Percentiles rank a stretch among this genome's conserved stretches.
Evolutionary conservation across 1,140 invertebrate genomes (phyloP).

Genomic region (Aphaenogaster ashmeadi): DNA sequence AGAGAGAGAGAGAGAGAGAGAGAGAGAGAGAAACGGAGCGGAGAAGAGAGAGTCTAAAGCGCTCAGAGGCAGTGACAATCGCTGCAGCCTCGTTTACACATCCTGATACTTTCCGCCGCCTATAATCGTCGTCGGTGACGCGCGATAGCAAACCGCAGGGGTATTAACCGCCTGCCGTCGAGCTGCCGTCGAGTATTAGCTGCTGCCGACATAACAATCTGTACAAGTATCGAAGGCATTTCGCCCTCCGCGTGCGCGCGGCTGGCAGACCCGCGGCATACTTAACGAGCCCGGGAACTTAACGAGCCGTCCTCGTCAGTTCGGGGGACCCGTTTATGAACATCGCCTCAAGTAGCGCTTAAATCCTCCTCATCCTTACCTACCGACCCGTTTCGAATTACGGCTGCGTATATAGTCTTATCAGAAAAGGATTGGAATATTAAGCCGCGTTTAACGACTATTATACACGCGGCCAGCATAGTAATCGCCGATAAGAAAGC

Average conservation of each 20-base stretch:
- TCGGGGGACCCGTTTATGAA: slow-evolving; percentile 68
- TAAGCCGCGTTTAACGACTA: slow-evolving; percentile 38
- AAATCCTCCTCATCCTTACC: slow-evolving; percentile 22
- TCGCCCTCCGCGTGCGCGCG: slow-evolving; percentile 31
- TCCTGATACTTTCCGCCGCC: slow-evolving; percentile 42
- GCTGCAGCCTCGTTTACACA: slow-evolving; percentile 43
- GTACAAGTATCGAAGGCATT: slow-evolving; percentile 72
- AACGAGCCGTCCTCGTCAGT: slow-evolving; percentile 67
- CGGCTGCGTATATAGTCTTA: slow-evolving; percentile 39
- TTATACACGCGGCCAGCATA: slow-evolving; percentile 7
- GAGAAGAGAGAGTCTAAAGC: slow-evolving; percentile 3
- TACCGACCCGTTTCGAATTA: not conserved
- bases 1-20: not conserved
- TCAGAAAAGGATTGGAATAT: slow-evolving; percentile 58
- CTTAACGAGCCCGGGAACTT: slow-evolving; percentile 66
- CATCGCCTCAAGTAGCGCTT: slow-evolving; percentile 49
- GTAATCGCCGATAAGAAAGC: slow-evolving; percentile 14
- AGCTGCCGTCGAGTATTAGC: slow-evolving; percentile 61
- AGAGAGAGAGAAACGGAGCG: not conserved
- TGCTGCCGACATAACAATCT: slow-evolving; percentile 66
- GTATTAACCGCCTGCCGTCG: slow-evolving; percentile 39
- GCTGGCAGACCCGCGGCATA: slow-evolving; percentile 52
- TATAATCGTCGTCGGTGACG: slow-evolving; percentile 53
- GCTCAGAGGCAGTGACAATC: not conserved
- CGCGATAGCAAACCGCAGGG: slow-evolving; percentile 25